These are phyloP conservation scores for Mus caroli DNA, from an alignment of 2,797 vertebrate species.

Conservation along the genomic window DNA sequence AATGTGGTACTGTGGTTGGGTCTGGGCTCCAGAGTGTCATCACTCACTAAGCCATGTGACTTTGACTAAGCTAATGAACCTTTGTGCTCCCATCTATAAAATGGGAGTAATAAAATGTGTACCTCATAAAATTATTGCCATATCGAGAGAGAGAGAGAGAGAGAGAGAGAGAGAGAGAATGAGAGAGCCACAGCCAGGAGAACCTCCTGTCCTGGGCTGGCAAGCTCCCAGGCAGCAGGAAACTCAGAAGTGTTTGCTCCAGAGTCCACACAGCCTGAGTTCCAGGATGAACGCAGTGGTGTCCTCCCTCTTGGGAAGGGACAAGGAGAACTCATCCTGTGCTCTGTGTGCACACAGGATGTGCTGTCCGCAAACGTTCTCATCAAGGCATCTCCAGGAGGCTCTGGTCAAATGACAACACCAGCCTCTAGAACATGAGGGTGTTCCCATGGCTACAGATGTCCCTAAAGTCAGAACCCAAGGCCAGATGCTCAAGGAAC, in stretches of 20 bases:
- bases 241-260: neutral
- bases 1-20: neutral
- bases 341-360: neutral
- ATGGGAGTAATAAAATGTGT: conserved; percentile 23
- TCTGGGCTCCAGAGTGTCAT: neutral
- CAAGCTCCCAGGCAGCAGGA: neutral
- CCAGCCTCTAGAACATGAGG: neutral
- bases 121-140: neutral
- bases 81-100: conserved; percentile 62
- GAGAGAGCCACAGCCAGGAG: neutral
- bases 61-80: neutral
- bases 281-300: neutral
- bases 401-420: neutral
- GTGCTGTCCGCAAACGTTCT: neutral
- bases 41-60: neutral
- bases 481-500: neutral
- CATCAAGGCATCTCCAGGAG: conserved; percentile 25
- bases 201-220: neutral
- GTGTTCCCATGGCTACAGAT: neutral
- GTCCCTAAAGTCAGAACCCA: neutral
- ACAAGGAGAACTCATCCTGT: conserved; percentile 31
- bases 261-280: neutral
- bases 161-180: neutral
- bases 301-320: neutral
- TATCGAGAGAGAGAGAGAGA: neutral